Evolutionary conservation across 2,113 vertebrate species (phyloP), one percentile per base, ranked within the genome.

Genomic region (Pelecanus crispus): DNA sequence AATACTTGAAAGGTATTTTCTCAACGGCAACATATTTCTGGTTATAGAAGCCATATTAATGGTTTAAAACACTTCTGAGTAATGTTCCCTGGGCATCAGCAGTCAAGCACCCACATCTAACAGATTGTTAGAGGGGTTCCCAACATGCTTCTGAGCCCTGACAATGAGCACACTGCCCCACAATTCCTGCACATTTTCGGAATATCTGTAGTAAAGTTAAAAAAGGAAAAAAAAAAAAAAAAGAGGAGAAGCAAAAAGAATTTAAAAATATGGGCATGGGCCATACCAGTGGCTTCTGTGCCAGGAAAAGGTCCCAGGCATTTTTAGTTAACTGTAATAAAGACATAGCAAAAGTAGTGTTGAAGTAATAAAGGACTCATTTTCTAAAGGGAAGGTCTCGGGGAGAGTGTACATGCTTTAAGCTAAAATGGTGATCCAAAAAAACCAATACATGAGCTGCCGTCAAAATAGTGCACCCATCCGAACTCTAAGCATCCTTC

Each of bases 371-470:
- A 92, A 88, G 14, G 8, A 21, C 7, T 53, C 9, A 3, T 52
- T 15, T 65, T 81, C 26, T 44, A 25, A 61, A 86, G 65, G 5
- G 24, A 70, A 52, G n/a, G 21, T 36, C 19, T 14, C 4, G 1
- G 9, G 13, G 13, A 86, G 4, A 59, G 72, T 40, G 4, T 24
- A 17, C 13, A 52, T 22, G 7, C 8, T 82, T 71, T 80, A 75
- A 75, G 13, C 7, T 71, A 38, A 91, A 91, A 88, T 11, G 3
- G 2, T 75, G 28, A 73, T 65, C 21, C 4, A 32, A 49, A 81
- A 74, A 50, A 8, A 0, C 0, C 3, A 62, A n/a, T 29, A 81
- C 67, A 62, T 29, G 3, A 63, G 1, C 11, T 87, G 11, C 36
- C 75, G 42, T 71, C 13, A 79, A 79, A 38, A 42, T 17, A 52